Percentiles rank a stretch among this genome's conserved stretches.
Conservation (phyloP, 1,140 invertebrate species). For the Halictus rubicundus region DNA sequence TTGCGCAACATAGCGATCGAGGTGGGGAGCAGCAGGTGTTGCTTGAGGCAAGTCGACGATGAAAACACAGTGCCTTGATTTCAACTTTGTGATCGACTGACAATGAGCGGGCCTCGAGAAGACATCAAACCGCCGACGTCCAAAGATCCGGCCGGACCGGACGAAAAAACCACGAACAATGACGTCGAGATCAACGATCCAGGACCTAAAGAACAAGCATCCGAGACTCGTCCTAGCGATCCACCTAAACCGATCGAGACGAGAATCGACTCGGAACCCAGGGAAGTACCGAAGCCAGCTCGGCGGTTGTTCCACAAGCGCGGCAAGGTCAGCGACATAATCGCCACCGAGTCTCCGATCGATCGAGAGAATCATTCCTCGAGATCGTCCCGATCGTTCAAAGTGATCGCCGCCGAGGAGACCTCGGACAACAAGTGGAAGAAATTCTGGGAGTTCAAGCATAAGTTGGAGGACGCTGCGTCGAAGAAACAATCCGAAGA, state of each 20-base stretch:
- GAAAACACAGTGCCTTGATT: too few species aligned
- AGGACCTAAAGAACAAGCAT: not conserved
- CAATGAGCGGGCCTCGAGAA: not conserved
- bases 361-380: not conserved
- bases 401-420: not conserved
- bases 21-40: not conserved
- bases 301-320: not conserved
- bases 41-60: too few species aligned
- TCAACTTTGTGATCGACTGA: not conserved
- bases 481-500: not conserved
- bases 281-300: not conserved
- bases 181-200: not conserved
- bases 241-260: too few species aligned
- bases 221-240: not conserved
- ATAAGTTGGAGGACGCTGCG: not conserved
- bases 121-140: not conserved
- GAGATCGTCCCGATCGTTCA: not conserved
- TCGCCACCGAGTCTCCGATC: not conserved
- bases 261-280: not conserved
- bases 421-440: slow-evolving; percentile 27
- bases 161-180: not conserved
- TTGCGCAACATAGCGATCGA: not conserved
- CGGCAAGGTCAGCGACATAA: not conserved
- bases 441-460: slow-evolving; percentile 4
- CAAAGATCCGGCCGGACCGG: not conserved